A percentile compares a stretch with the other conserved stretches of the same genome.
These are phyloP conservation scores for Tachuris rubrigastra DNA, from an alignment of 2,113 vertebrate species.

Conservation along the genomic window DNA sequence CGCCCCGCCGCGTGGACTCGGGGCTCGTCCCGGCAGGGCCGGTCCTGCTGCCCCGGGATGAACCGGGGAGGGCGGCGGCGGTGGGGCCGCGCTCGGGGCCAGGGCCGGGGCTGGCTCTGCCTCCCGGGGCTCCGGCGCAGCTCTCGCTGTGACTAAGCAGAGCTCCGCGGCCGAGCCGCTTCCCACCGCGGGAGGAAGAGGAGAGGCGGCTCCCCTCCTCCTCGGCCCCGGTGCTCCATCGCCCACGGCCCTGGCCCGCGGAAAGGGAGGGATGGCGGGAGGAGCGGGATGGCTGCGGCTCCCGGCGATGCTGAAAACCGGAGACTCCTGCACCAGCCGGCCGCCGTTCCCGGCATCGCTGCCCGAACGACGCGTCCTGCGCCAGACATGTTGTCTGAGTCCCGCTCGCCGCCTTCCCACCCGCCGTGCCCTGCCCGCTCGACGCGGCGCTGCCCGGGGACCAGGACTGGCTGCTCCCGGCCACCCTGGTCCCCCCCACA, in stretches of 20 bases:
- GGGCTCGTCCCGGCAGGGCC: background rate
- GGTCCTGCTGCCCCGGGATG: background rate
- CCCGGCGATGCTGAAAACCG: background rate
- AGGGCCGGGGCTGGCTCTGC: background rate
- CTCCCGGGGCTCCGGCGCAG: background rate
- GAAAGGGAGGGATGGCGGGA: background rate
- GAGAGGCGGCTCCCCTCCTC: conserved; percentile 8
- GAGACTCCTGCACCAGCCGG: background rate
- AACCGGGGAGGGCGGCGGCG: background rate
- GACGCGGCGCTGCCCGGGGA: background rate
- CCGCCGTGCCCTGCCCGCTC: background rate
- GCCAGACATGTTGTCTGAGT: conserved; percentile 17
- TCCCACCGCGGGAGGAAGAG: conserved; percentile 39
- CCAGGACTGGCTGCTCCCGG: background rate
- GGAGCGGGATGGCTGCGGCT: background rate
- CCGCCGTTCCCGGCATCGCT: background rate
- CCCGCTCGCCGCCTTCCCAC: background rate
- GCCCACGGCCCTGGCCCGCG: background rate
- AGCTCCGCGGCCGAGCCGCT: background rate
- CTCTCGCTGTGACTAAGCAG: conserved; percentile 17
- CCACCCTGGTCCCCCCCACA: background rate
- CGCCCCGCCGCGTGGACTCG: background rate
- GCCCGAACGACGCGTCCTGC: background rate
- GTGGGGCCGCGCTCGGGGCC: background rate
- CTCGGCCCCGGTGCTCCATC: background rate